Base-by-base conservation (phyloP, 2,888 invertebrate species). In the Drosophila subquinaria region DNA sequence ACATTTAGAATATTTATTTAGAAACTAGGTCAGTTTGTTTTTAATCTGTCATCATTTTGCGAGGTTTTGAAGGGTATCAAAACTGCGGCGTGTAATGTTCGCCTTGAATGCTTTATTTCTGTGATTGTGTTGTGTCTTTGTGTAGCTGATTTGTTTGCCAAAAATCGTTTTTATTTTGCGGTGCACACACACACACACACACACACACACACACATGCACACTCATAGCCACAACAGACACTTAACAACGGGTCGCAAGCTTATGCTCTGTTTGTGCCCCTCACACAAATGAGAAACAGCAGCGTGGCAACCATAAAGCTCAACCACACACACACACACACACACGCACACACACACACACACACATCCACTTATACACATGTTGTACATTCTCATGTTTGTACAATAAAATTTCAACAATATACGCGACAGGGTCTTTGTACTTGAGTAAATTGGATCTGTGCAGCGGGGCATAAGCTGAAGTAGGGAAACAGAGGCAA, bases 391-490 rank as follows among this genome's bases (percentile, higher is more conserved):
- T 81, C 81, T 72, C 89, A 84, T 89, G 89, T 85, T 85, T 89
- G 88, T 69, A 89, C 88, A 84, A 84, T 84, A 84, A 89, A 84
- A 88, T 84, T 89, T 85, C 69, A 89, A 79, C 89, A 89, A 89
- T 87, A 79, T 89, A 86, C 88, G 88, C 85, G 89, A 87, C 80
- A 69, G 68, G 84, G 80, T 83, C 88, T 89, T 84, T 89, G 89
- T 84, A 87, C 84, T 84, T 89, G 89, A 89, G 88, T 84, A 89
- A 84, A 84, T 84, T 84, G 84, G 84, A 89, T 84, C 82, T 84
- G 87, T 88, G 87, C 84, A 78, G 63, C 55, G 68, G 72, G 64
- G 62, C 75, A 65, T 64, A 67, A 3, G 68, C 42, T 17, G n/a
- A 23, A 11, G 13, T 30, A 33, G 43, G 36, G 47, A 20, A 23